Base-by-base conservation (phyloP, 2,888 invertebrate species). In the Tenodera sinensis region DNA sequence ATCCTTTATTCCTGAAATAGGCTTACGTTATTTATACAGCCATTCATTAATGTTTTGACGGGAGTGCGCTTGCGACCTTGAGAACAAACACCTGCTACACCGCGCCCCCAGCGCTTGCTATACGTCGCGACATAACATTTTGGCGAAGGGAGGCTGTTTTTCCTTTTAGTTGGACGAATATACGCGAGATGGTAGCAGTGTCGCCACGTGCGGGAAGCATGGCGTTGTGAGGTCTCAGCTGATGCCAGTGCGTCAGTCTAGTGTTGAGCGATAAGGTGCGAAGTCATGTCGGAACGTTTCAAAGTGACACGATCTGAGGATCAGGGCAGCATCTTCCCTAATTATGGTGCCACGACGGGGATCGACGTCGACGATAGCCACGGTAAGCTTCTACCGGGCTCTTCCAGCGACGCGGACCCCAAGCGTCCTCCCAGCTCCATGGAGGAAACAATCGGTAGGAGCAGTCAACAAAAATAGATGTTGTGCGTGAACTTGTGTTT, bases 291-390 rank as follows among this genome's bases (percentile, higher is more conserved):
- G 90, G 95, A 95, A 92, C 93, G 95, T 84, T 95, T 95, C 92
- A 95, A 95, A 92, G 95, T 95, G 93, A 95, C 95, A 90, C 95
- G 95, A 92, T 94, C 94, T 81, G 95, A 95, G 91, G 95, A 95
- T 91, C 94, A 94, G 82, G 54, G 54, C 54, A 93, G 94, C 90
- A 94, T 94, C 90, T 90, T 90, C 42, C 90, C 90, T 14, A 91
- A 90, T 88, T 95, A 95, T 92, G 95, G 95, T 89, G 95, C 95
- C n/a, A 95, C 95, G 90, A 92, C 91, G 30, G 91, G 91, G 84
- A 90, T 89, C 91, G 92, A 92, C 91, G 34, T 84, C 20, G 90
- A 90, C 34, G 90, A 90, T 88, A 85, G 82, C 15, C 89, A 89
- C 84, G 90, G 90, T 89, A 90, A 88, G 90, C 83, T 86, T 89